Evolutionary conservation across 2,113 vertebrate species (phyloP), one percentile per base, ranked within the genome.

Genomic region (Rhea pennata): DNA sequence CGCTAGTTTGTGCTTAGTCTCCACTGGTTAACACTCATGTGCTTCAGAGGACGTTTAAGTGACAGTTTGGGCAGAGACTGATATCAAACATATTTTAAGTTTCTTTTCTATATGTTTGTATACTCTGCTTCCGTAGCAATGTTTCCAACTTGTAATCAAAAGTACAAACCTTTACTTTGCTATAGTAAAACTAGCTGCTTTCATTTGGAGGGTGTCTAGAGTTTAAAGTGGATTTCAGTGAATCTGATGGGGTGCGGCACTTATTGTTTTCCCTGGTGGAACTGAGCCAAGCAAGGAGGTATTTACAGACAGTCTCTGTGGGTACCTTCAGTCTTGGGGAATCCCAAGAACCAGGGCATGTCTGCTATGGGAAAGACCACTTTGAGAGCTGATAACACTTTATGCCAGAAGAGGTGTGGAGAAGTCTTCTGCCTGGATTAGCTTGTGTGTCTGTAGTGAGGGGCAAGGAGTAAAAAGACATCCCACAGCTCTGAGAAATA

Each of bases 341-440:
- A 15, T 76, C 48, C 46, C 51, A 58, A 85, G 36, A 54, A 36
- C 36, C 27, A 21, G 26, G 59, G 77, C 40, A 48, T 33, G 51
- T 58, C 62, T 90, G 20, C 36, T 76, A 2, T 33, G 26, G 65
- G 74, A 85, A 89, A 85, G 64, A 21, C 79, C 53, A 42, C 3
- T 69, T 80, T 81, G 77, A 93, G 69, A 71, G 31, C 42, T 53
- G 39, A 9, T 48, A 19, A 75, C 65, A 11, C 58, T 91, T 82
- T 89, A 54, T 0, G 0, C 16, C 0, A 0, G 44, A 12, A 78
- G 46, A 73, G 48, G 44, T 62, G 26, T 7, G 9, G 0, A 1
- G 6, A 69, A 61, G 26, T 13, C 27, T 77, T 92, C 58, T 82
- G 7, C 44, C 36, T 87, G 58, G 19, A 27, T 84, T 91, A n/a